phyloP scores from a whole-genome alignment of 1,140 invertebrate genomes.

The Drosophila arawakana region DNA sequence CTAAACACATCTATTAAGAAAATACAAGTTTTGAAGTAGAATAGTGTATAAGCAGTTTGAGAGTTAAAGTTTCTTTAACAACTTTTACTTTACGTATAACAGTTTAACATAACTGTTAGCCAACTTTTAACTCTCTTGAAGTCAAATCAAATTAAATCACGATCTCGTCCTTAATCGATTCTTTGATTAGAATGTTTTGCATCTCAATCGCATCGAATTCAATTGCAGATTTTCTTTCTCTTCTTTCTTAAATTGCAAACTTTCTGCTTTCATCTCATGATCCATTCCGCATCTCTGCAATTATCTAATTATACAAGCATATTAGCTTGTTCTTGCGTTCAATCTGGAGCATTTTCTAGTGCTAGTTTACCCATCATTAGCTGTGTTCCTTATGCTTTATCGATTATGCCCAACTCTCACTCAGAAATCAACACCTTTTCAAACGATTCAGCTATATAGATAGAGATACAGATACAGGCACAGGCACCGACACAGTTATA shows the following conservation, averaged over 20 bases:
- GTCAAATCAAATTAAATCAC: too few relatives aligned
- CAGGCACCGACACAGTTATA: background rate
- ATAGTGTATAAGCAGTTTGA: too few relatives aligned
- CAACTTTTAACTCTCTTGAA: too few relatives aligned
- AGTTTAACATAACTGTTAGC: too few relatives aligned
- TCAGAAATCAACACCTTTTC: constrained; percentile 30
- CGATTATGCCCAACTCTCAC: constrained; percentile 30
- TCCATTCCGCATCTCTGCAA: background rate
- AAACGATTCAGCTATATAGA: constrained; percentile 20
- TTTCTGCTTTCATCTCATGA: background rate
- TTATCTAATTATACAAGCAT: background rate
- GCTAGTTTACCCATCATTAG: constrained; percentile 29
- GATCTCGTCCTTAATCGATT: background rate
- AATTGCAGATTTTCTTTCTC: background rate
- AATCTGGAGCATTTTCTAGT: constrained; percentile 34
- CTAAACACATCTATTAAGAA: too few relatives aligned
- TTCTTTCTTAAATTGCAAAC: background rate
- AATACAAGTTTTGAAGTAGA: too few relatives aligned
- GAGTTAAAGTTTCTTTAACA: too few relatives aligned
- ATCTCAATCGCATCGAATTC: background rate
- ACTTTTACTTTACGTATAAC: too few relatives aligned
- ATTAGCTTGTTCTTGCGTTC: constrained; percentile 15
- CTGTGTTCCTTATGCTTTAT: constrained; percentile 20
- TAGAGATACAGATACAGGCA: background rate
- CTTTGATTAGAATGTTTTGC: background rate